These are phyloP conservation scores for Halictus quadricinctus DNA, from an alignment of 2,888 invertebrate genomes.

Conservation along the genomic window DNA sequence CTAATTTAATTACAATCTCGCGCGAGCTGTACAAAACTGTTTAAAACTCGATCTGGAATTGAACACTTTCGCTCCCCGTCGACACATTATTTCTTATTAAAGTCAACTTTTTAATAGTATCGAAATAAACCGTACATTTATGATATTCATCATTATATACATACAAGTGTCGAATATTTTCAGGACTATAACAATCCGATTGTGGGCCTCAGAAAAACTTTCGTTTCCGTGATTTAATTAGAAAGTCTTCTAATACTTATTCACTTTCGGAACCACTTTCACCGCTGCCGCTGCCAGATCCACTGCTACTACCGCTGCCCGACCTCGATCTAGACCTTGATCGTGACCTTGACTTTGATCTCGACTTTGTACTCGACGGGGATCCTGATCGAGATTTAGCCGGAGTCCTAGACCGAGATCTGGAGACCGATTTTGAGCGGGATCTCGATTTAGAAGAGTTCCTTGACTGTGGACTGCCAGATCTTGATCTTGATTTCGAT, in stretches of 20 bases:
- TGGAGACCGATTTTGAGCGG: constrained; percentile 73
- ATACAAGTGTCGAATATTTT: constrained; percentile 32
- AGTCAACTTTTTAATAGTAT: constrained; percentile 5
- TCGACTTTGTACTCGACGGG: constrained; percentile 76
- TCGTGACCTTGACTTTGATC: constrained; percentile 65
- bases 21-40: background rate
- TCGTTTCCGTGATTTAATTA: background rate
- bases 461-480: constrained; percentile 71
- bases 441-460: constrained; percentile 67
- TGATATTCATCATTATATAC: constrained; percentile 31
- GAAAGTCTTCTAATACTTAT: constrained; percentile 50
- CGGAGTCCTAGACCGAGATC: constrained; percentile 75
- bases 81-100: background rate
- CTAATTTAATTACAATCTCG: background rate
- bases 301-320: constrained; percentile 78
- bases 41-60: background rate
- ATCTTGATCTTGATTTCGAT: constrained; percentile 67
- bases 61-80: background rate
- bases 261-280: constrained; percentile 79
- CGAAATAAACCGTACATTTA: constrained; percentile 18
- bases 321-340: constrained; percentile 72
- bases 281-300: constrained; percentile 77
- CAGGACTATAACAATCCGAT: constrained; percentile 3
- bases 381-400: constrained; percentile 73
- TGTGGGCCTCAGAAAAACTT: background rate